Conservation (phyloP, 2,797 vertebrate species). For the Aldrovandia affinis region DNA sequence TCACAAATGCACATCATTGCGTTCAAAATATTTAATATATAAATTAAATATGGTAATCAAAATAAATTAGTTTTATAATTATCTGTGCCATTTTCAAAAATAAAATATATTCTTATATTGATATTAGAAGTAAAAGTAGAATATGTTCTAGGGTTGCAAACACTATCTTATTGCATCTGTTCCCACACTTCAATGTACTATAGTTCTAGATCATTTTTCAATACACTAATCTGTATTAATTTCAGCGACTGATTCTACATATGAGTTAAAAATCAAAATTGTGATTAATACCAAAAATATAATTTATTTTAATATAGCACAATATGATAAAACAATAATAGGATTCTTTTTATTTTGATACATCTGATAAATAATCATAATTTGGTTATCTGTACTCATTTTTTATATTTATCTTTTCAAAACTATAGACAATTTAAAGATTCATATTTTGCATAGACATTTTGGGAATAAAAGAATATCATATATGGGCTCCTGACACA, state of each 20-base stretch:
- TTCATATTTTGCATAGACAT: conserved; percentile 11
- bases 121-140: conserved; percentile 60
- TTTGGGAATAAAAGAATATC: not conserved
- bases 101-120: conserved; percentile 46
- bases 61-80: conserved; percentile 7
- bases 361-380: conserved; percentile 15
- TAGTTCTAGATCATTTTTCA: not conserved
- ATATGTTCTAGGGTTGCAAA: conserved; percentile 55
- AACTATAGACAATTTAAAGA: conserved; percentile 6
- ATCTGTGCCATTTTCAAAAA: conserved; percentile 22
- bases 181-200: not conserved
- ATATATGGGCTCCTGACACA: conserved; percentile 36
- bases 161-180: conserved; percentile 43
- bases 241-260: conserved; percentile 19
- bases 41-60: conserved; percentile 17
- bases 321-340: conserved; percentile 49
- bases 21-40: conserved; percentile 5
- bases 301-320: conserved; percentile 71
- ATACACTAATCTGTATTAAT: conserved; percentile 11
- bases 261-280: conserved; percentile 7
- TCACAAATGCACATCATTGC: conserved; percentile 64
- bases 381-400: not conserved
- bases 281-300: conserved; percentile 53
- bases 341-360: conserved; percentile 22
- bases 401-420: not conserved